Base-by-base conservation (phyloP, 2,888 invertebrate species). In the Catocala nupta region DNA sequence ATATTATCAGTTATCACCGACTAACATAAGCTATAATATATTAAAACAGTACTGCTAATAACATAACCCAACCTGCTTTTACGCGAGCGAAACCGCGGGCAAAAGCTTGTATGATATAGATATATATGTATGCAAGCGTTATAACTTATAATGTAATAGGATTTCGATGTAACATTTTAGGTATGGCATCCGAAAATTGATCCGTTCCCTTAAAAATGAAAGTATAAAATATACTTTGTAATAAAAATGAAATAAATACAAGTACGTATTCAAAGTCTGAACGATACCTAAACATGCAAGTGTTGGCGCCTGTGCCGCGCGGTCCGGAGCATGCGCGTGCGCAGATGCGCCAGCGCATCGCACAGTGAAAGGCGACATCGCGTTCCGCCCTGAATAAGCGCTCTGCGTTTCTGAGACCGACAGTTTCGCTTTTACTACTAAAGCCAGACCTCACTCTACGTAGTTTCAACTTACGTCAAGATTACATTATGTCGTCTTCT, bases 361-460 rank as follows among this genome's bases (percentile, higher is more conserved):
- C 66, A 68, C 74, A 77, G 83, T 84, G 83, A 83, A 83, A 83
- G 83, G 84, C 78, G 80, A 78, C 80, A 73, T 59, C 52, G 66
- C 73, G 83, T 84, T 83, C 81, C 78, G 84, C 82, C 70, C 83
- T 83, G 78, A 83, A 82, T 82, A 73, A 52, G 59, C 67, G 68
- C 71, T 55, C 70, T 60, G 75, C 68, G 65, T 64, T 66, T 69
- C 59, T 65, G 55, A 16, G 57, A 50, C 52, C 49, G 55, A 57
- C 65, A 66, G 78, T 82, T 83, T 85, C 84, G 85, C 85, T 86
- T 85, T 85, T 82, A 75, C 74, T 71, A 70, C 56, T 36, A 12
- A 34, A 47, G 10, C 5, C n/a, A 49, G 45, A 36, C n/a, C 34
- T 34, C 49, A 34, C 5, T 1, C n/a, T 51, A 51, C 43, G 34